Evolutionary conservation across 2,797 vertebrate genomes (phyloP).

Genomic region (Paguma larvata): DNA sequence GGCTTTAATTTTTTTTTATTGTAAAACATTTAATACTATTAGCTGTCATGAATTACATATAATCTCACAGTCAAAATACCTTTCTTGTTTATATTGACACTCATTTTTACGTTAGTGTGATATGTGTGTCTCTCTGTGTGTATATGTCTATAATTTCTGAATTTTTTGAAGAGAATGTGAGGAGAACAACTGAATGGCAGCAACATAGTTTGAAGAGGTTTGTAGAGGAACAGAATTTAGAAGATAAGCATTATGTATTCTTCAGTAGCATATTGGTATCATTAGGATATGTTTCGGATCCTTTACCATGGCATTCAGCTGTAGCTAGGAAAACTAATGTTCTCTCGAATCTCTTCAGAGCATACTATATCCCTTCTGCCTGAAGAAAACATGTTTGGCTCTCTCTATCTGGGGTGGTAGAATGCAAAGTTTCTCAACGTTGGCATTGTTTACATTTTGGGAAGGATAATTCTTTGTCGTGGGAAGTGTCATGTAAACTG

Average conservation of each 20-base stretch:
- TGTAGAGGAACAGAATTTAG: background rate
- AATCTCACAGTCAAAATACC: background rate
- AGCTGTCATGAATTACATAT: background rate
- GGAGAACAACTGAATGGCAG: background rate
- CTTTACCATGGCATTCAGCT: background rate
- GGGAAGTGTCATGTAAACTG: fast-evolving
- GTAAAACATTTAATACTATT: background rate
- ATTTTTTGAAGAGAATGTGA: background rate
- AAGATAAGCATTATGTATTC: background rate
- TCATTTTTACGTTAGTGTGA: background rate
- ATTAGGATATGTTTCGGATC: background rate
- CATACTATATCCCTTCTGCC: background rate
- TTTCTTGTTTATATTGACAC: background rate
- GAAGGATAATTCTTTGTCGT: background rate
- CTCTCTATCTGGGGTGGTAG: background rate
- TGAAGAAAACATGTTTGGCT: background rate
- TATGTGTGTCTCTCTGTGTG: background rate
- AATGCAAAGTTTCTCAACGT: background rate
- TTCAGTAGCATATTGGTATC: background rate
- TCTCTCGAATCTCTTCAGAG: background rate
- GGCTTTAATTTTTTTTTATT: background rate
- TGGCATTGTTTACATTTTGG: background rate
- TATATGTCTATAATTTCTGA: background rate
- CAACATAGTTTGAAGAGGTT: background rate
- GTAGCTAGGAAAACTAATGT: background rate